Base-by-base conservation (phyloP, 35 echinoderm and acorn worm species). In the Apostichopus californicus region DNA sequence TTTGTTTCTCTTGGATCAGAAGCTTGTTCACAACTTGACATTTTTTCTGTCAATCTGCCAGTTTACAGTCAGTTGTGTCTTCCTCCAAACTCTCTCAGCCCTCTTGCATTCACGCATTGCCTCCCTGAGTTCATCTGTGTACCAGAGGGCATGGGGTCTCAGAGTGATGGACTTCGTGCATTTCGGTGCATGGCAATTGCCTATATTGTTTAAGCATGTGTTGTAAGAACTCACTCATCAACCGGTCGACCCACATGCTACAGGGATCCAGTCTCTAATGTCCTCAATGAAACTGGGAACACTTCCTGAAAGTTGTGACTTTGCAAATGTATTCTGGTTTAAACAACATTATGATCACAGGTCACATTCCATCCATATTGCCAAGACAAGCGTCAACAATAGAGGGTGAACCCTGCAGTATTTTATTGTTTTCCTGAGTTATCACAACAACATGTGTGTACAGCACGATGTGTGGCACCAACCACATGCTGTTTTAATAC, bases 61-160 rank as follows among this genome's bases (percentile, higher is more conserved):
- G 7, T 23, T 12, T 25, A 80, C 78, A 11, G 78, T 80, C 10
- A 80, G 78, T 15, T 65, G 20, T 14, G 91, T 87, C 23, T 70
- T 88, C 28, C 28, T 11, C 83, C 85, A 93, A 52, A 58, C 77
- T 20, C 91, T 73, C 57, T 93, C 92, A 56, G 86, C 72, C 22
- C 56, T 83, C 57, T 64, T 55, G 34, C 79, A 78, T 3, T 79
- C 53, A 20, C 82, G 20, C 57, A 93, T 95, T 17, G 94, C 94
- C 53, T 90, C 75, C 24, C 87, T 73, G n/a, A 90, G 55, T 95
- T 93, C 87, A 23, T 89, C 60, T 25, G 86, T 93, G 78, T 93
- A 95, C 91, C 94, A 95, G 1, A 89, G 93, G 78, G 91, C 85
- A 52, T 85, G 23, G 70, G 94, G 94, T 63, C 92, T 9, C 6